A percentile compares a stretch with the other conserved stretches of the same genome.
These are phyloP conservation scores for Euglossa dilemma DNA, from an alignment of 1,140 invertebrate species.

Conservation along the genomic window DNA sequence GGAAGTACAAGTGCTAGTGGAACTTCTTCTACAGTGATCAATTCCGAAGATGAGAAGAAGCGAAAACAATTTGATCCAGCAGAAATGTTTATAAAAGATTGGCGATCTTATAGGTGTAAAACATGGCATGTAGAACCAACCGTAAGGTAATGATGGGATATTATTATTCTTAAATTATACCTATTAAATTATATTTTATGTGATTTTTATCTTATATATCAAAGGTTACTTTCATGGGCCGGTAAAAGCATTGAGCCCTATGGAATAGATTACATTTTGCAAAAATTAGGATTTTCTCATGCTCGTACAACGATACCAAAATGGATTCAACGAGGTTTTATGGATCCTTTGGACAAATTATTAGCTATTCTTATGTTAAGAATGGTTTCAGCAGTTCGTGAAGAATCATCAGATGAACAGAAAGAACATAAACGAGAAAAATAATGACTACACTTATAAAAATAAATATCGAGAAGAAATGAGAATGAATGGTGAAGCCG, in stretches of 20 bases:
- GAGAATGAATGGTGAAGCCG: neutral
- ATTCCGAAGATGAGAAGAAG: constrained; percentile 80
- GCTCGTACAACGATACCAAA: constrained; percentile 99
- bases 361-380: constrained; percentile 88
- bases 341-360: constrained; percentile 97
- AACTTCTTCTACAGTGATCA: constrained; percentile 58
- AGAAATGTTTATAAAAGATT: constrained; percentile 91
- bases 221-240: constrained; percentile 94
- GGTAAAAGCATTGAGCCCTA: constrained; percentile 98
- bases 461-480: neutral
- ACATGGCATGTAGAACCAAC: constrained; percentile 99
- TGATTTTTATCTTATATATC: neutral
- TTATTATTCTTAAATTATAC: constrained; percentile 21
- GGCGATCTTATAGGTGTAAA: constrained; percentile 96
- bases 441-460: constrained; percentile 50
- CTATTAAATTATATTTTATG: neutral
- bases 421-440: constrained; percentile 77
- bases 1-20: constrained; percentile 52
- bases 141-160: constrained; percentile 86
- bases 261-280: constrained; percentile 98
- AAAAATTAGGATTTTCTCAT: constrained; percentile 98
- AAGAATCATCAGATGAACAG: constrained; percentile 74
- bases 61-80: constrained; percentile 82
- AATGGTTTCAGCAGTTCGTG: constrained; percentile 83
- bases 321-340: constrained; percentile 98